Percentiles rank a stretch among this genome's conserved stretches.
Evolutionary conservation across 2,888 invertebrate species (phyloP).

Genomic region (Anorthoa munda): DNA sequence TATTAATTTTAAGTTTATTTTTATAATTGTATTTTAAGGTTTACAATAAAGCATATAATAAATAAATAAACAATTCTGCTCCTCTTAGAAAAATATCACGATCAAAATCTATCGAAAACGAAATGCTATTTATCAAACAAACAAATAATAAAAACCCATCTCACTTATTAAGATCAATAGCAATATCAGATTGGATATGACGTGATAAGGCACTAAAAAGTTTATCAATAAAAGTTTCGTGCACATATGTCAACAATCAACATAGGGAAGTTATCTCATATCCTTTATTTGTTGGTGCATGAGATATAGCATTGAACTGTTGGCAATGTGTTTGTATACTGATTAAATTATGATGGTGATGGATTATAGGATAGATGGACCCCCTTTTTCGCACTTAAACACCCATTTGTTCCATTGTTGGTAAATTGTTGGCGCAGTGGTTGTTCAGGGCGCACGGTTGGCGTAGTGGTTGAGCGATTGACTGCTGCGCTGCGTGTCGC

Average conservation of each 20-base stretch:
- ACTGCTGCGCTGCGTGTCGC: too few species aligned
- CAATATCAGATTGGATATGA: slow-evolving; percentile 24
- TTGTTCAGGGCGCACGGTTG: too few species aligned
- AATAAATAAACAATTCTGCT: too few species aligned
- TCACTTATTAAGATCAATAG: slow-evolving; percentile 14
- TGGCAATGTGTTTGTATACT: neutral
- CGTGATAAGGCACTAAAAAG: slow-evolving; percentile 35
- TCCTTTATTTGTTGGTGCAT: slow-evolving; percentile 24
- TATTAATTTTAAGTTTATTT: too few species aligned
- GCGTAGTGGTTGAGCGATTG: too few species aligned
- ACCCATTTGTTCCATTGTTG: too few species aligned
- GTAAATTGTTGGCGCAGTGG: too few species aligned
- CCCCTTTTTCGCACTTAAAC: too few species aligned
- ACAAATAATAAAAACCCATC: slow-evolving; percentile 1
- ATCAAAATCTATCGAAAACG: slow-evolving; percentile 6
- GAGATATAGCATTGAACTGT: slow-evolving; percentile 31
- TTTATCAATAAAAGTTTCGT: slow-evolving; percentile 50
- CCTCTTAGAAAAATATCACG: neutral
- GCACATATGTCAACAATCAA: slow-evolving; percentile 15
- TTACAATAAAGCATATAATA: too few species aligned
- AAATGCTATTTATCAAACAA: neutral
- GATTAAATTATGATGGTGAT: too few species aligned
- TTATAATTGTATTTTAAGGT: too few species aligned
- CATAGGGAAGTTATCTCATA: slow-evolving; percentile 21
- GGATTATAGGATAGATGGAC: too few species aligned